Evolutionary conservation across 2,888 invertebrate genomes (phyloP), one percentile per base, ranked within the genome.

Genomic region (Stenotaenia linearis): DNA sequence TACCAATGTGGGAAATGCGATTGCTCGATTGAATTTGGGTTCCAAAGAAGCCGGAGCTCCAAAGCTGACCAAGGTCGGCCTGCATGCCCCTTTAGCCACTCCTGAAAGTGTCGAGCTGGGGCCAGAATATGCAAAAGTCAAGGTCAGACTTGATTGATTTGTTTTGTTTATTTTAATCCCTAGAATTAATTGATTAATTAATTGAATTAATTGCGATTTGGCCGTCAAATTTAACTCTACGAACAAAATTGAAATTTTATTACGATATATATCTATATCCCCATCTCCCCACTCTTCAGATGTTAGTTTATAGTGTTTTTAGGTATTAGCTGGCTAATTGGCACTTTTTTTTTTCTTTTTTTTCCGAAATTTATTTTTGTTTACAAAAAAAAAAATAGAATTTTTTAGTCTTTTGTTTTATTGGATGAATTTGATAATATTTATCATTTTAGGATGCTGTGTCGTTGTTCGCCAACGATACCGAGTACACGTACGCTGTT

Each of bases 1-100:
- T 86, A 92, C 93, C 77, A 91, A 94, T 87, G 94, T 96, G 81
- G 94, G 94, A 84, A 94, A 95, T 85, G 95, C 94, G 5, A 90
- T 96, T 75, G 90, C 83, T 69, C 83, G 84, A 81, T 81, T 84
- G 78, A 84, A 82, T 90, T 87, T 88, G 90, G 84, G 88, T 90
- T 35, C 79, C 18, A 80, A 80, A 77, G 91, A 90, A 92, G 89
- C 90, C 91, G 88, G 80, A 56, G 81, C 82, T 75, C 82, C 83
- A 81, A 83, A 87, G 85, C 84, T 87, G 85, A 84, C 85, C 45
- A 69, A 84, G 83, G 81, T 81, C 77, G 81, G 82, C 37, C 90
- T 91, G 82, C 90, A 91, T 86, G 92, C 92, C 82, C 93, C 93
- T 82, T 88, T 93, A 82, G 93, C 92, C 84, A 91, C 90, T 83